Evolutionary conservation across 2,797 vertebrate species (phyloP), one percentile per base, ranked within the genome.

Genomic region (Graptemys geographica): DNA sequence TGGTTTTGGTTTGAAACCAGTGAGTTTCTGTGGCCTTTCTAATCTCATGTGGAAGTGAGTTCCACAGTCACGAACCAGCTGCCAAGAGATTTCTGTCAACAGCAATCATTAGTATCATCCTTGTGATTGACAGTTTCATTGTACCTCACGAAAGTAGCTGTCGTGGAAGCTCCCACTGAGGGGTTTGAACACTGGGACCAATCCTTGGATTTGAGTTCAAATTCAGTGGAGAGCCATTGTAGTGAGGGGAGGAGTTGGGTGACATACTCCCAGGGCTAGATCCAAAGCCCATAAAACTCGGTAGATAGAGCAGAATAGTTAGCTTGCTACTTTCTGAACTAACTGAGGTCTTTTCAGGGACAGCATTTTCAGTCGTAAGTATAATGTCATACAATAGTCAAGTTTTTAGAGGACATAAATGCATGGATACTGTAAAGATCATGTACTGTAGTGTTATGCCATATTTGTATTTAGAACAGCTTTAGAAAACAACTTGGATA

Each of bases 51-150:
- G 79, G 51, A n/a, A 49, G 59, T 84, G 53, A 44, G 6, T 33
- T 57, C 8, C 0, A 1, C 2, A 33, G 33, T 56, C 88, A 21
- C 28, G 41, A 89, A 21, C n/a, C 83, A 52, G 3, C 9, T 72
- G 44, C 65, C 0, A 2, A 52, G 72, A 81, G 59, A 25, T 25
- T 82, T 27, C 8, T 82, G 31, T 27, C 41, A 51, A 53, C 21
- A 69, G 57, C 37, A 49, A 41, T 28, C 62, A 5, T 31, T 72
- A 92, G 28, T 57, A 47, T 90, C n/a, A 15, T n/a, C 27, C 84
- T 88, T 33, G 12, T 49, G 11, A 79, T 0, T 83, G 49, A n/a
- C 52, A 55, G 8, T 53, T 89, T 79, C 51, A 5, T 49, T 65
- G 19, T 74, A 15, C 65, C 49, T 44, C n/a, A 78, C 79, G 79